Conservation (phyloP, 2,888 invertebrate genomes). For the Liopterus haemorrhoidalis region DNA sequence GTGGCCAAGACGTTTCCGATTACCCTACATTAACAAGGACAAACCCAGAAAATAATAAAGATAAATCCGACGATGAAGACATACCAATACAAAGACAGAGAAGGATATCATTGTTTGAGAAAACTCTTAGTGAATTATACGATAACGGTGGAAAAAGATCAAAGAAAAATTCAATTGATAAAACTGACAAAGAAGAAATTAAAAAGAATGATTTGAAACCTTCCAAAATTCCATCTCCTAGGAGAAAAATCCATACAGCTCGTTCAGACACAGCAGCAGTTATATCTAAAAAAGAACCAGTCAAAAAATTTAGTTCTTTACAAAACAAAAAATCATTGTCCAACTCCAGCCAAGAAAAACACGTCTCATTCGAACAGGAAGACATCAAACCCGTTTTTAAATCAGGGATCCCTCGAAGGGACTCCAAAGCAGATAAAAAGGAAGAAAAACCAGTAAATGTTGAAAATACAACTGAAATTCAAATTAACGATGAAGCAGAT, state of each 20-base stretch:
- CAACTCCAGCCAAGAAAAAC: constrained; percentile 21
- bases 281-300: constrained; percentile 11
- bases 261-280: constrained; percentile 20
- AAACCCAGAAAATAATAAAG: constrained; percentile 10
- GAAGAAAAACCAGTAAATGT: constrained; percentile 9
- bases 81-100: no score
- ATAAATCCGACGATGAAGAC: no score
- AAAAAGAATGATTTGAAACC: constrained; percentile 16
- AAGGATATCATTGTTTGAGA: constrained; percentile 16
- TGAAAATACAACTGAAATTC: constrained; percentile 5
- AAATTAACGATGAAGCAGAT: constrained; percentile 7
- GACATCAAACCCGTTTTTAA: no score
- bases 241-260: constrained; percentile 27
- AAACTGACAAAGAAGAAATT: constrained; percentile 11
- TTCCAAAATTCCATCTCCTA: constrained; percentile 22
- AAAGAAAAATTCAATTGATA: constrained; percentile 6
- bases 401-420: constrained; percentile 19
- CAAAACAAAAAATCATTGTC: constrained; percentile 12
- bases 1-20: constrained; percentile 48
- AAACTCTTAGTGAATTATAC: constrained; percentile 18
- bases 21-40: constrained; percentile 41
- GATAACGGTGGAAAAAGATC: constrained; percentile 11
- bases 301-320: constrained; percentile 16
- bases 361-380: constrained; percentile 24
- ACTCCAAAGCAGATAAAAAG: constrained; percentile 11